Conservation (phyloP, 2,113 vertebrate species). For the Anseranas semipalmata region DNA sequence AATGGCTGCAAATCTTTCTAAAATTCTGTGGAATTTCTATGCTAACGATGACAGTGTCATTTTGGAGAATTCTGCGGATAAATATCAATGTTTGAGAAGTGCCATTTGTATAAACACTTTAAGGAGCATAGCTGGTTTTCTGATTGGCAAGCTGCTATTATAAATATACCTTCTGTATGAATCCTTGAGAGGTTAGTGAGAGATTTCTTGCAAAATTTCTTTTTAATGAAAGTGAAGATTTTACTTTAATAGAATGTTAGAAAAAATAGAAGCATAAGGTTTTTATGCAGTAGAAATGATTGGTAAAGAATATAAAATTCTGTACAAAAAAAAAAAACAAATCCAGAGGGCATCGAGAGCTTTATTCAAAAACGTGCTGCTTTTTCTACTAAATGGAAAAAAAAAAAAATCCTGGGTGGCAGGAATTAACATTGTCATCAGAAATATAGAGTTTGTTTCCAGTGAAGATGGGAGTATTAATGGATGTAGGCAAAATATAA, state of each 20-base stretch:
- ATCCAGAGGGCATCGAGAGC: neutral
- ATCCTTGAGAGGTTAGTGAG: neutral
- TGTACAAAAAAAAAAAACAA: neutral
- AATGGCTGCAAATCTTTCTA: slow-evolving; percentile 9
- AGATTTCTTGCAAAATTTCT: neutral
- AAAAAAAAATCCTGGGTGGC: neutral
- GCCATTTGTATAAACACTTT: neutral
- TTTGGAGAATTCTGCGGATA: neutral
- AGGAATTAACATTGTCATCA: neutral
- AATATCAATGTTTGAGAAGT: neutral
- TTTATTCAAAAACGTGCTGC: neutral
- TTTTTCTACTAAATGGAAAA: neutral
- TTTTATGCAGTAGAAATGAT: neutral
- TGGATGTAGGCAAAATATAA: neutral
- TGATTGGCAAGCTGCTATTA: neutral
- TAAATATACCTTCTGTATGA: neutral
- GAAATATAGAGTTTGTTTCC: neutral
- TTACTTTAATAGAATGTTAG: neutral
- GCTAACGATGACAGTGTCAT: neutral
- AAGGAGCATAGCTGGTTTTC: neutral
- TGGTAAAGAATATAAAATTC: neutral
- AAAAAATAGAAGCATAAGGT: neutral
- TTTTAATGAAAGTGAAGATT: neutral
- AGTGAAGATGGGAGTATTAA: neutral
- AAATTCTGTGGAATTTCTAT: neutral